Conservation (phyloP, 2,113 vertebrate species). For the Boulengeromyrus knoepffleri region DNA sequence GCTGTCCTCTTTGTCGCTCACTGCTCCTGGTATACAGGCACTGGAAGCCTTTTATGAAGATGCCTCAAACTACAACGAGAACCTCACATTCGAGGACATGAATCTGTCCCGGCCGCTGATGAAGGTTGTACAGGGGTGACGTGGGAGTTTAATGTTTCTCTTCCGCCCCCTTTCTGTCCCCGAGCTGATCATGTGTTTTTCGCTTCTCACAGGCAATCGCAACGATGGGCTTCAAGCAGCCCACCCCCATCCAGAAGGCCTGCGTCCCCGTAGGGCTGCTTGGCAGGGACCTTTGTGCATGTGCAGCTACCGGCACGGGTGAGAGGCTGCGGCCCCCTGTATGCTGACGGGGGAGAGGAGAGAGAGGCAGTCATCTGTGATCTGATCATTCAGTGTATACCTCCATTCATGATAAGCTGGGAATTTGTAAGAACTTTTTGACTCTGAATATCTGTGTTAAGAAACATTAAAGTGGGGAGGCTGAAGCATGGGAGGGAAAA, state of each 20-base stretch:
- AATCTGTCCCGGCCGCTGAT: slow-evolving; percentile 91
- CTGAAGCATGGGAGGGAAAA: background rate
- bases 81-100: slow-evolving; percentile 86
- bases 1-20: background rate
- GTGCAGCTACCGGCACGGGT: slow-evolving; percentile 96
- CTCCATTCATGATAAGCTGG: background rate
- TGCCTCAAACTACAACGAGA: slow-evolving; percentile 78
- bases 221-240: slow-evolving; percentile 82
- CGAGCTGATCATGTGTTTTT: background rate
- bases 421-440: background rate
- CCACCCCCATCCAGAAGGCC: slow-evolving; percentile 94
- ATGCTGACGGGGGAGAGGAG: background rate
- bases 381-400: background rate
- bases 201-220: slow-evolving; percentile 72
- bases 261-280: slow-evolving; percentile 87
- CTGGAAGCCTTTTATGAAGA: slow-evolving; percentile 77
- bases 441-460: background rate
- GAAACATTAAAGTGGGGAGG: background rate
- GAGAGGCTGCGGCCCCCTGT: background rate
- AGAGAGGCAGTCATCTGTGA: background rate
- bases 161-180: background rate
- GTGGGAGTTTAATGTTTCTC: background rate
- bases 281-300: slow-evolving; percentile 92
- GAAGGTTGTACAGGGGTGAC: slow-evolving; percentile 66
- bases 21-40: slow-evolving; percentile 51